A percentile compares a stretch with the other conserved stretches of the same genome.
Conservation (phyloP, 2,113 vertebrate genomes). For the Oceanites oceanicus region DNA sequence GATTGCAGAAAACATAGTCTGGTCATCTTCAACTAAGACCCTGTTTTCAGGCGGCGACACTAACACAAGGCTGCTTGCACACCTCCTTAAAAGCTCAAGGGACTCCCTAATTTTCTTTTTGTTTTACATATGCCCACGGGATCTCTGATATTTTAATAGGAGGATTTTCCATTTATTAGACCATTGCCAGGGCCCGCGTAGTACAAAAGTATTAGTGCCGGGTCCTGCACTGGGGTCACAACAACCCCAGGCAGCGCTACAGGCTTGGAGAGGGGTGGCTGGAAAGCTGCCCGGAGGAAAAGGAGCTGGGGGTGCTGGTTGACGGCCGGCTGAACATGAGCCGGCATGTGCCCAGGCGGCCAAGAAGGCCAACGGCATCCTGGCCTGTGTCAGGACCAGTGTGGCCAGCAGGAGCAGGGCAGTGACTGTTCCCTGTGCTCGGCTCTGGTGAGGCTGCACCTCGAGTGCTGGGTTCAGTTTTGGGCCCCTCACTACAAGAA, state of each 20-base stretch:
- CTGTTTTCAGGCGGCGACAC: neutral
- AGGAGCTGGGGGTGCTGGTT: no score
- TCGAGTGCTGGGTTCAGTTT: no score
- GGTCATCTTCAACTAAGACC: neutral
- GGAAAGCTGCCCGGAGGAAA: no score
- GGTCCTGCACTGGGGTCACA: neutral
- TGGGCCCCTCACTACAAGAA: no score
- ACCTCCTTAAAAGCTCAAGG: neutral
- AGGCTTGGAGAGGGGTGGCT: no score
- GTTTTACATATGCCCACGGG: neutral
- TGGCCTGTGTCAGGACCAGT: no score
- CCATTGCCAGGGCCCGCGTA: neutral
- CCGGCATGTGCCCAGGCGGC: no score
- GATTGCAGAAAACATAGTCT: neutral
- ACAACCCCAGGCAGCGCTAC: fast-evolving
- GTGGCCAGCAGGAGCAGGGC: no score
- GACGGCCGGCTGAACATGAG: no score
- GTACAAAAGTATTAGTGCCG: neutral
- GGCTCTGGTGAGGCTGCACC: no score
- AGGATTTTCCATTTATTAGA: neutral
- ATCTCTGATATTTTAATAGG: neutral
- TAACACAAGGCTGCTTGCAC: neutral
- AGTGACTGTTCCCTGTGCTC: no score
- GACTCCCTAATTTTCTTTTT: neutral
- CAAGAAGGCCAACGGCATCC: no score